Evolutionary conservation across 2,888 invertebrate species (phyloP), one percentile per base, ranked within the genome.

Genomic region (Lepeophtheirus nordmannii): DNA sequence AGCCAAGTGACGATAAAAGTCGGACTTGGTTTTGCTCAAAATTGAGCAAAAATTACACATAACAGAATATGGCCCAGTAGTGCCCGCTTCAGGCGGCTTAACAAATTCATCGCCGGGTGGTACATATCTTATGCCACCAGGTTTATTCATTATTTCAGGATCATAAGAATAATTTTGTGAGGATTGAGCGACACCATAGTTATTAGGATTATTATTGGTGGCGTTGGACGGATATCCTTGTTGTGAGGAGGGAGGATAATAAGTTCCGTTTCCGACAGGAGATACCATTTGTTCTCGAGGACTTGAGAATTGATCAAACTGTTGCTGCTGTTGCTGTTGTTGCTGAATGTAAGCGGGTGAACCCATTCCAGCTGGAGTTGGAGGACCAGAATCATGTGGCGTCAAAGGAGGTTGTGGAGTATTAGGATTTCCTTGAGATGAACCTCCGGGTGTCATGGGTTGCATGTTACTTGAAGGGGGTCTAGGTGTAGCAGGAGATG

Each of bases 1-100:
- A 10, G 53, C 17, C 60, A 66, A 41, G 46, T 66, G 66, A 10
- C 66, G 46, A 30, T 22, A 60, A 17, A 66, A 66, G 22, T 66
- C 66, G 9, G 38, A 22, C n/a, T 38, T 58, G 58, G 59, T 58
- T 22, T 59, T 59, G 14, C 22, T 23, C n/a, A 66, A 20, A n/a
- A 7, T n/a, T 8, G 37, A 38, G 23, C 66, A 66, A 12, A 14
- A 60, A 14, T 17, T 12, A 37, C 66, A 66, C 20, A 30, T 17
- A 37, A 66, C 60, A 11, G 39, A 38, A 30, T 60, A 66, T 8
- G 66, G 66, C 8, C 66, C 46, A 39, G 10, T 20, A 14, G 41
- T 41, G 1, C 66, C 66, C 10, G 60, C 58, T 22, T 60, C 53
- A 11, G 66, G 66, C 9, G 17, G 39, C 22, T 59, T 39, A 41